Conservation (phyloP, 2,113 vertebrate species). For the Rissa tridactyla region DNA sequence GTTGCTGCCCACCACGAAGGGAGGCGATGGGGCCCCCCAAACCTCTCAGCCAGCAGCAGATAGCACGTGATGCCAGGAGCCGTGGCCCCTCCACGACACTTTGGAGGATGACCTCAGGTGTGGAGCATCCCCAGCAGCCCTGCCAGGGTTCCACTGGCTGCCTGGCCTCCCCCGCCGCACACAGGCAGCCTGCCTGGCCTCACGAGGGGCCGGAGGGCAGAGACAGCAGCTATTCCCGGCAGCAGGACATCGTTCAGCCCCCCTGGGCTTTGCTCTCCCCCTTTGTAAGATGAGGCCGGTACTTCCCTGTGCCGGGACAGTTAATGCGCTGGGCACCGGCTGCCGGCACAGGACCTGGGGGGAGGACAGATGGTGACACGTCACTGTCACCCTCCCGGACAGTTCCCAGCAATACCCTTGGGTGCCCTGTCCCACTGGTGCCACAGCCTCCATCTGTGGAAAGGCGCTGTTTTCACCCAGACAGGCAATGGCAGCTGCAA, state of each 20-base stretch:
- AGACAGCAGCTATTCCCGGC: slow-evolving; percentile 41
- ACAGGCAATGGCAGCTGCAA: neutral
- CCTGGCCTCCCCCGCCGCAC: neutral
- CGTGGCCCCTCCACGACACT: neutral
- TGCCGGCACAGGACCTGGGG: neutral
- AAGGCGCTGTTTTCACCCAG: neutral
- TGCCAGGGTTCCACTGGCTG: neutral
- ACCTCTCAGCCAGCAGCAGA: neutral
- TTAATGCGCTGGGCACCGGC: slow-evolving; percentile 10
- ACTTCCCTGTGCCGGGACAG: neutral
- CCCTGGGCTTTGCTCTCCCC: neutral
- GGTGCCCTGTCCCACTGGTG: neutral
- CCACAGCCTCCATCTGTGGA: neutral
- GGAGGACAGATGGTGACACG: neutral
- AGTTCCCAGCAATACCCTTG: neutral
- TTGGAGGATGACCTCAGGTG: slow-evolving; percentile 59
- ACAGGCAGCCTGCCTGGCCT: neutral
- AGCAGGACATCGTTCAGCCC: neutral
- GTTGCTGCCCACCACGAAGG: neutral
- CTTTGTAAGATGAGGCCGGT: slow-evolving; percentile 30
- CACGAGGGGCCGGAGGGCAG: neutral
- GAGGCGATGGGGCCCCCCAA: neutral
- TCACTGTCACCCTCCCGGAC: neutral
- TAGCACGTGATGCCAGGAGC: neutral
- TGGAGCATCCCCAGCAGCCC: neutral